phyloP scores from a whole-genome alignment of 1,140 invertebrate species.

The Drosophila athabasca region DNA sequence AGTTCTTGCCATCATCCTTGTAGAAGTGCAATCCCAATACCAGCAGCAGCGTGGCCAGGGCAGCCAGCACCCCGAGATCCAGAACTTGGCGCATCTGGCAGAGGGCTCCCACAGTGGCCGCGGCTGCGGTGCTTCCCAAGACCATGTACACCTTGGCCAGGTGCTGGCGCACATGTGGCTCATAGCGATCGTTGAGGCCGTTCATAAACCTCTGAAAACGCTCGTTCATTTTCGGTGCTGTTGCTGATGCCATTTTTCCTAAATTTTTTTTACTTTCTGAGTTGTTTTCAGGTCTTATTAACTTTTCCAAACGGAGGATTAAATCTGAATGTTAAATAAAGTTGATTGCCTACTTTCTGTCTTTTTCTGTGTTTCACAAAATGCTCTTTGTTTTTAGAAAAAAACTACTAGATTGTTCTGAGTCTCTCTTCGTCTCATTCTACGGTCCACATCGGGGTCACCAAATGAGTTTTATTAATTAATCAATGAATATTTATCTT shows the following conservation, averaged over 20 bases:
- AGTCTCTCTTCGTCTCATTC: too few relatives aligned
- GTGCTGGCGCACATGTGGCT: constrained; percentile 92
- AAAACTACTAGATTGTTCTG: too few relatives aligned
- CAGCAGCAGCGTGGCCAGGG: constrained; percentile 90
- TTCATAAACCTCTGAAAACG: constrained; percentile 61
- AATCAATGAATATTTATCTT: too few relatives aligned
- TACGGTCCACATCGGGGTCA: too few relatives aligned
- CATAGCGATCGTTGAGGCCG: constrained; percentile 83
- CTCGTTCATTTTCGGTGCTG: constrained; percentile 48
- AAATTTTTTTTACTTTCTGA: constrained; percentile 39
- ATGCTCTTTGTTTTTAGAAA: constrained; percentile 13
- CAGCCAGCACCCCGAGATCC: constrained; percentile 90
- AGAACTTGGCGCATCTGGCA: constrained; percentile 85
- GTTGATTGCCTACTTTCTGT: constrained; percentile 34
- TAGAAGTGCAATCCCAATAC: constrained; percentile 91
- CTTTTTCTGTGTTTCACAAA: constrained; percentile 46
- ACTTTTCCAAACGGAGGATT: constrained; percentile 70
- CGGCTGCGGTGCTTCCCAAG: constrained; percentile 91
- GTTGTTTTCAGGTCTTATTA: constrained; percentile 14
- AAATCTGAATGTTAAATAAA: constrained; percentile 36
- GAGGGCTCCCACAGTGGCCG: constrained; percentile 92
- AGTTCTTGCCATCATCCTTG: constrained; percentile 94
- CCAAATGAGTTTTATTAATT: too few relatives aligned
- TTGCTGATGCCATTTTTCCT: constrained; percentile 56
- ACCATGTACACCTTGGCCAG: constrained; percentile 98